Evolutionary conservation across 2,113 vertebrate genomes (phyloP), one percentile per base, ranked within the genome.

Genomic region (Myotis davidii): DNA sequence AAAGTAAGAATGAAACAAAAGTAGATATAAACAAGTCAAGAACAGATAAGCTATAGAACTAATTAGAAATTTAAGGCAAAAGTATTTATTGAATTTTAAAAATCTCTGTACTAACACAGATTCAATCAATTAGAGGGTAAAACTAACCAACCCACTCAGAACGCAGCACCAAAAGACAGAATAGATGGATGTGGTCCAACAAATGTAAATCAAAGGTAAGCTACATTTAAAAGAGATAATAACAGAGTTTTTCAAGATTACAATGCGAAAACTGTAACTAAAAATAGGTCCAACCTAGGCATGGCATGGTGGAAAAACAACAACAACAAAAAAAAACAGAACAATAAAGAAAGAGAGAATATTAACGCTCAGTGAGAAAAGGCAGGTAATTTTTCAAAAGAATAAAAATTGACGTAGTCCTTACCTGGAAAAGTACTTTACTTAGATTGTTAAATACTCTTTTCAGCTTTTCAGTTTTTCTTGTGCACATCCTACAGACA

Each of bases 241-340:
- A 91, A 6, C 37, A 89, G 74, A 83, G 89, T 45, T 91, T 78
- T 88, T n/a, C 32, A 83, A 59, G 39, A 59, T 70, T 96, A 76
- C 91, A 85, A 67, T 54, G 25, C 25, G 81, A 94, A 88, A 37
- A 29, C 11, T 37, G 1, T 61, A 16, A n/a, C 13, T 61, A 83
- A 85, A 96, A 91, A 29, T 29, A 93, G 16, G 16, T 21, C 25
- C 48, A 87, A 34, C 5, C 6, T 86, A 85, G 16, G 20, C n/a
- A 88, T 14, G 88, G 13, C 6, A 59, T 8, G 21, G 14, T 69
- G 21, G 81, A 48, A 74, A 23, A 13, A 32, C 21, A 84, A 82
- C 3, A 42, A 21, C 13, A 23, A 50, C 12, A 50, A 61, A 29
- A 50, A 61, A 29, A 32, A 17, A 7, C 17, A 74, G 25, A 86